Evolutionary conservation across 1,140 invertebrate species (phyloP), one percentile per base, ranked within the genome.

Genomic region (Caenorhabditis latens): DNA sequence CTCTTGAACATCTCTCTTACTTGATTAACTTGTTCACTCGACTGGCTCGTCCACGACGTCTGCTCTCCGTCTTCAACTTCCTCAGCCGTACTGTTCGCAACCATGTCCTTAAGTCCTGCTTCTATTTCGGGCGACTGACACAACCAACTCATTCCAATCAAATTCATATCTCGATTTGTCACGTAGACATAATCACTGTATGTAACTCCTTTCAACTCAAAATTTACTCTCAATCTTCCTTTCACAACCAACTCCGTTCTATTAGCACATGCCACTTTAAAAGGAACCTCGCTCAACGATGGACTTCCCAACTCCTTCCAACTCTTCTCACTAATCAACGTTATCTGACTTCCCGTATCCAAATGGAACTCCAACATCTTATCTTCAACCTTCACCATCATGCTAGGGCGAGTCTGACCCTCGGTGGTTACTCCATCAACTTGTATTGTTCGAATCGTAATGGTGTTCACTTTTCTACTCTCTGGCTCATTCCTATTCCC

Each of bases 101-200:
- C 2, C 32, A 32, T 32, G 32, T 32, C 32, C 32, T 32, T 32
- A 32, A 32, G 32, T 32, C 0, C 32, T 32, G 32, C 32, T 32
- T 32, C 32, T 32, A 32, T 32, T 32, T 32, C 61, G 6, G 61
- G 61, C 0, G 61, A 63, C 7, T 63, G 1, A 24, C 6, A 11
- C n/a, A 71, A n/a, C 65, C 65, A 71, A 24, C 40, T 46, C 42
- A n/a, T 71, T 4, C 65, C 65, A 19, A 71, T 43, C 40, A 71
- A n/a, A 71, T 71, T 71, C 4, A 42, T 71, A 14, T 71, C 40
- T 2, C 19, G 9, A 16, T 71, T 19, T 7, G 40, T 8, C 14
- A 71, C 65, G 19, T 71, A 71, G 1, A 71, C 65, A 19, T 46
- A 46, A 1, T 71, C 65, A 16, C 40, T 46, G 42, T 46, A 71